Evolutionary conservation across 2,888 invertebrate species (phyloP).

Genomic region (Eristalis arbustorum): DNA sequence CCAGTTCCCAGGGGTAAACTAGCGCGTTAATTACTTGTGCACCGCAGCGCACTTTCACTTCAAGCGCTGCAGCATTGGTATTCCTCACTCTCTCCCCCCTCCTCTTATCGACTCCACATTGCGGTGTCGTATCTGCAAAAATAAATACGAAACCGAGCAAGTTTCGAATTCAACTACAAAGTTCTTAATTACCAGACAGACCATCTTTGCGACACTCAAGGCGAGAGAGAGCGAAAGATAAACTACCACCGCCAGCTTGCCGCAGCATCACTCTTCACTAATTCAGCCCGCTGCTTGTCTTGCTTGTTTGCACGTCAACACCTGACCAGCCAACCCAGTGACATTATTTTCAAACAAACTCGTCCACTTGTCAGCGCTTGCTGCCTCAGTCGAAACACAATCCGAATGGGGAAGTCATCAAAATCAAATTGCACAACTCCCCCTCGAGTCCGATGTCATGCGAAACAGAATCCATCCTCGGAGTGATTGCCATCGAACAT

Average conservation of each 20-base stretch:
- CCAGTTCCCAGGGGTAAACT: not conserved
- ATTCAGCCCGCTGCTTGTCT: not conserved
- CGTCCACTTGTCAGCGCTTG: too few species aligned
- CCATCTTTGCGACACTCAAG: not conserved
- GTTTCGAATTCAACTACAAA: not conserved
- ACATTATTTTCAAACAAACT: not conserved
- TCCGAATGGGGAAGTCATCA: not conserved
- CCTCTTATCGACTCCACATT: not conserved
- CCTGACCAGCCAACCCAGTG: not conserved
- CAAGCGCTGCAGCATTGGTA: not conserved
- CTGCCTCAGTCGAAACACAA: not conserved
- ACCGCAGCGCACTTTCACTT: not conserved
- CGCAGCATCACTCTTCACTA: not conserved
- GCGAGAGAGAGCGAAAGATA: not conserved
- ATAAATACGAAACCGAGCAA: not conserved
- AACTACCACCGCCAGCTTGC: not conserved
- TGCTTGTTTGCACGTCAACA: not conserved
- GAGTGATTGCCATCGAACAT: not conserved
- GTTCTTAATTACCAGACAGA: not conserved
- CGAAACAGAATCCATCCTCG: not conserved
- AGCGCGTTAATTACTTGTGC: not conserved
- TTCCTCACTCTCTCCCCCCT: not conserved
- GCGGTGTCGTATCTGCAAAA: not conserved
- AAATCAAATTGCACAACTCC: not conserved
- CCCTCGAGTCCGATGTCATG: not conserved